phyloP scores from a whole-genome alignment of 2,888 invertebrate species.

The Zeuzera pyrina region DNA sequence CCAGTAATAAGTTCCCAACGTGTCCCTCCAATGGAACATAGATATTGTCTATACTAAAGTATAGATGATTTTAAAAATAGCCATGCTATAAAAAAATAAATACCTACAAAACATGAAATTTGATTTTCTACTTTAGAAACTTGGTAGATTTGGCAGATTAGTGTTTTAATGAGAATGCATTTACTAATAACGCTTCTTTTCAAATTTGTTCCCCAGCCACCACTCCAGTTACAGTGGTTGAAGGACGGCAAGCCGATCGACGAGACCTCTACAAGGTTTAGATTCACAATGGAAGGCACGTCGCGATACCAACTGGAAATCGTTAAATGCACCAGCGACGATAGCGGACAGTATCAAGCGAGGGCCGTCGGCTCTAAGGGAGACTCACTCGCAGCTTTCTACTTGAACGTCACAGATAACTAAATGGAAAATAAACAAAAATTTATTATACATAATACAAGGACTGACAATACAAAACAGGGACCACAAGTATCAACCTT shows the following conservation, averaged over 20 bases:
- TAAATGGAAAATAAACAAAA: slow-evolving; percentile 31
- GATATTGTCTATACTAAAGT: too few species aligned
- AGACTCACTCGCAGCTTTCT: slow-evolving; percentile 88
- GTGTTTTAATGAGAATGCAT: too few species aligned
- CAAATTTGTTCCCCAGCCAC: slow-evolving; percentile 54
- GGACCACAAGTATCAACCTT: slow-evolving; percentile 36
- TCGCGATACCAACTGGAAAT: slow-evolving; percentile 86
- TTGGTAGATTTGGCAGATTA: background rate
- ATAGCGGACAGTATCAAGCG: slow-evolving; percentile 91
- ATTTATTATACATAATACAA: slow-evolving; percentile 8
- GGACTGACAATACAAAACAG: slow-evolving; percentile 35
- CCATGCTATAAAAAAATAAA: too few species aligned
- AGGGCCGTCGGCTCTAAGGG: slow-evolving; percentile 90
- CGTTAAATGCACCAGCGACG: slow-evolving; percentile 79
- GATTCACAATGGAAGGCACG: slow-evolving; percentile 87
- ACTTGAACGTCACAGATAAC: slow-evolving; percentile 81
- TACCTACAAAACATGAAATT: background rate
- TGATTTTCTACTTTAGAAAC: background rate
- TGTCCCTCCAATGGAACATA: too few species aligned
- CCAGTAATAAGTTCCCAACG: too few species aligned
- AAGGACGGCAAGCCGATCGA: slow-evolving; percentile 94
- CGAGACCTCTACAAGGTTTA: slow-evolving; percentile 82
- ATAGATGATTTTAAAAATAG: too few species aligned
- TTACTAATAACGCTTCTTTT: too few species aligned
- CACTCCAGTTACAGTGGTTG: slow-evolving; percentile 84